Evolutionary conservation across 2,888 invertebrate species (phyloP), one percentile per base, ranked within the genome.

Genomic region (Frankliniella intonsa): DNA sequence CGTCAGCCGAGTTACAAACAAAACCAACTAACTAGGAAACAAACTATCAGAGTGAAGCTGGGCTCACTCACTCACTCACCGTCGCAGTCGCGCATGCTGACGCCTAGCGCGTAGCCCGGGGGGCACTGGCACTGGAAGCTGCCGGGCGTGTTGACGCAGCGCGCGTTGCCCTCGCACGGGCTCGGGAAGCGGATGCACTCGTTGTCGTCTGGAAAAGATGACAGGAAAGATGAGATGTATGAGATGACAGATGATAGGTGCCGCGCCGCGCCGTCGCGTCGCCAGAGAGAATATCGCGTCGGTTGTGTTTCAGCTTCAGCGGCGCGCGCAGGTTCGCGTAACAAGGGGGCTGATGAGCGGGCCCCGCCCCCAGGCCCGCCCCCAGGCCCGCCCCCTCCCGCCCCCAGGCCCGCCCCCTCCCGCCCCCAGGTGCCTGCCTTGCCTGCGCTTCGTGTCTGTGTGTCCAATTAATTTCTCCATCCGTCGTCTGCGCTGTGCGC

Each of bases 81-180:
- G 81, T 88, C 85, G 85, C 91, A 91, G 80, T 89, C 88, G 81
- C 90, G 87, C 81, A 88, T 87, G 83, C 87, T 88, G 80, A 88
- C 86, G 80, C 92, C 90, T 27, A 93, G 90, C 83, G 90, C 89
- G 88, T 92, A 94, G 0, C 94, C 94, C 82, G 90, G 89, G 22
- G 92, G 92, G 86, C 94, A 94, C 82, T 89, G 89, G 87, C 95
- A 95, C 87, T 93, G 93, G 89, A 92, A 95, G 80, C 92, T 91
- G 80, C 95, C 93, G n/a, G 93, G 93, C 83, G 93, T 88, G 88
- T 96, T 95, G 25, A 93, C 90, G 88, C 95, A 96, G 86, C 93
- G 93, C 80, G 93, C 94, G 85, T 94, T 92, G 0, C 94, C 93
- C 85, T 92, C 90, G 88, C 94, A 93, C 49, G 93, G 93, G 86